Conservation (phyloP, 2,113 vertebrate species). For the Podiceps cristatus region DNA sequence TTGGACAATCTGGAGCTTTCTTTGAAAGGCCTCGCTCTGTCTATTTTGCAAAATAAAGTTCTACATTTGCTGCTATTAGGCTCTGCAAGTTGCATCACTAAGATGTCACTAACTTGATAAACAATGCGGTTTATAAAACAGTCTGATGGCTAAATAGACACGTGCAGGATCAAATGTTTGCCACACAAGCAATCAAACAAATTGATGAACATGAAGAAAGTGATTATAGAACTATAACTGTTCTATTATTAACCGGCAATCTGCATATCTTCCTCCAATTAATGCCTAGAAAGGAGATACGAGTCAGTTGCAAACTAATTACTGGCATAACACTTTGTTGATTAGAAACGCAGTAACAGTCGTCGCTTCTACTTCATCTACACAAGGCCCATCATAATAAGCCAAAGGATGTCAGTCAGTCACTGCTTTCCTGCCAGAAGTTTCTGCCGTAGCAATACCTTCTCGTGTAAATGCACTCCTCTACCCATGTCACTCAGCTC, state of each 20-base stretch:
- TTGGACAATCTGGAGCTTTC: conserved; percentile 41
- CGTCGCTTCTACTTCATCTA: conserved; percentile 58
- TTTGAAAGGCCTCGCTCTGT: not conserved
- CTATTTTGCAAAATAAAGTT: conserved; percentile 1
- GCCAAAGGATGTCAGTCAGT: conserved; percentile 62
- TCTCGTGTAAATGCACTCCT: conserved; percentile 5
- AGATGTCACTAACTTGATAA: conserved; percentile 49
- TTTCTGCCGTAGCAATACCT: conserved; percentile 13
- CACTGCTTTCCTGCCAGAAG: conserved; percentile 48
- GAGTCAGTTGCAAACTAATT: conserved; percentile 77
- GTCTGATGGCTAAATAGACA: conserved; percentile 60
- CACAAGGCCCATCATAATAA: conserved; percentile 40
- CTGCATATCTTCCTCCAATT: conserved; percentile 73
- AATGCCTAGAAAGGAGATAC: conserved; percentile 67
- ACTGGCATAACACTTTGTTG: conserved; percentile 72
- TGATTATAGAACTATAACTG: conserved; percentile 74
- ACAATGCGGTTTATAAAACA: conserved; percentile 49
- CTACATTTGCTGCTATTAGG: not conserved
- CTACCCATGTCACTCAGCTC: conserved; percentile 29
- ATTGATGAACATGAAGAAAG: conserved; percentile 74
- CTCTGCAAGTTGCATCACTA: not conserved
- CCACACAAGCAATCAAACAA: conserved; percentile 76
- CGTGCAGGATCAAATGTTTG: conserved; percentile 72
- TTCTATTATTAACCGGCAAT: conserved; percentile 78
- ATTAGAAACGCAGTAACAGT: conserved; percentile 67